Conservation (phyloP, 2,113 vertebrate genomes). For the Lepidothrix coronata region DNA sequence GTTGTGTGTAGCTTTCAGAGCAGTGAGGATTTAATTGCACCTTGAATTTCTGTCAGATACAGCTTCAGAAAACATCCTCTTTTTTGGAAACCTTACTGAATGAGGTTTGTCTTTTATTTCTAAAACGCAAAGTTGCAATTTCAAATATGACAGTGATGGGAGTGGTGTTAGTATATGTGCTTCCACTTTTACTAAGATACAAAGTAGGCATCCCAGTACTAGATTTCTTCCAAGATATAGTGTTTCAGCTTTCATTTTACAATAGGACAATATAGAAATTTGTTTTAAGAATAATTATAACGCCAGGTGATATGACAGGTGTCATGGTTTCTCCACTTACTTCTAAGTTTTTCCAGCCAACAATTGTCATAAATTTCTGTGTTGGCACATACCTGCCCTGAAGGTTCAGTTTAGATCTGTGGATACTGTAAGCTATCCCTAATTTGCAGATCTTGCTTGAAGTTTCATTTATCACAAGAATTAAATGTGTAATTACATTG, state of each 20-base stretch:
- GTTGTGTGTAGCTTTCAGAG: neutral
- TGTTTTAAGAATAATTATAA: neutral
- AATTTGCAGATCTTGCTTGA: neutral
- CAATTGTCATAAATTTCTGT: neutral
- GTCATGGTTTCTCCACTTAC: neutral
- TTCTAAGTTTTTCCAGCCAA: neutral
- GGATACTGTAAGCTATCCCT: neutral
- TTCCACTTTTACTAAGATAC: neutral
- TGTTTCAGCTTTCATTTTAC: neutral
- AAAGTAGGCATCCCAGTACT: neutral
- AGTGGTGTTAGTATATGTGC: neutral
- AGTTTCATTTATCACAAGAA: neutral
- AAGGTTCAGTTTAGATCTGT: neutral
- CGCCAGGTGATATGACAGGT: neutral
- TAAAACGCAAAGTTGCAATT: neutral
- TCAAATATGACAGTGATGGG: neutral
- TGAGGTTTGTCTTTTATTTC: constrained; percentile 12
- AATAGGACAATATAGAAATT: neutral
- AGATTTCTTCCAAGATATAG: neutral
- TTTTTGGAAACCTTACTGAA: neutral
- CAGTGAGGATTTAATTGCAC: neutral
- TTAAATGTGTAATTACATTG: neutral
- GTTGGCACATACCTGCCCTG: neutral
- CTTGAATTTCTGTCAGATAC: neutral
- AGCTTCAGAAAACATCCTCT: neutral